phyloP scores from a whole-genome alignment of 2,113 vertebrate genomes.

The Neoarius graeffei region DNA sequence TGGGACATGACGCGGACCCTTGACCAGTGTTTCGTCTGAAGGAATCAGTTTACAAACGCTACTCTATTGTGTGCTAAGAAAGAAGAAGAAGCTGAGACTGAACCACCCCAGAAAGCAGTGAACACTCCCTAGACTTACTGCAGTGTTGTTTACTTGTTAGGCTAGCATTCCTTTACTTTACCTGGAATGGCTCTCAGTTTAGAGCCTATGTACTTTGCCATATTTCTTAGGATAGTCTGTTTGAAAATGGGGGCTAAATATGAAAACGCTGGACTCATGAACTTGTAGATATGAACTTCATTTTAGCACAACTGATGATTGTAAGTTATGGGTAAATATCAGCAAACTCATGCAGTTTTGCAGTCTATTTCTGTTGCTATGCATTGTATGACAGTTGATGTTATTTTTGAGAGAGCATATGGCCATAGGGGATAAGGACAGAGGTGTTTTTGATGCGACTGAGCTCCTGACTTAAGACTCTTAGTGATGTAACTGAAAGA shows the following conservation, averaged over 20 bases:
- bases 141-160: conserved; percentile 45
- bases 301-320: not conserved
- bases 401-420: conserved; percentile 34
- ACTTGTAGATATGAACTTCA: not conserved
- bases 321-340: conserved; percentile 17
- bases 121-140: conserved; percentile 22
- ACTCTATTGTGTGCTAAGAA: conserved; percentile 31
- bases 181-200: not conserved
- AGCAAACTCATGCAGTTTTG: conserved; percentile 9
- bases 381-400: conserved; percentile 14
- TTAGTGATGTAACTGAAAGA: conserved; percentile 21
- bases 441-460: conserved; percentile 35
- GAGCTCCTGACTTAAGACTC: conserved; percentile 18
- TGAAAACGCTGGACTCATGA: not conserved
- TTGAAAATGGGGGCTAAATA: not conserved
- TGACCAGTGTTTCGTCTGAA: conserved; percentile 41
- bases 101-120: conserved; percentile 20
- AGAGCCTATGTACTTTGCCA: not conserved
- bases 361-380: not conserved
- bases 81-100: conserved; percentile 31
- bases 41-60: conserved; percentile 54
- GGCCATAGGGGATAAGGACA: conserved; percentile 27
- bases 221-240: not conserved
- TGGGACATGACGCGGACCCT: conserved; percentile 46
- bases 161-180: conserved; percentile 35